Evolutionary conservation across 2,797 vertebrate genomes (phyloP).

Genomic region (Poecilia wingei): DNA sequence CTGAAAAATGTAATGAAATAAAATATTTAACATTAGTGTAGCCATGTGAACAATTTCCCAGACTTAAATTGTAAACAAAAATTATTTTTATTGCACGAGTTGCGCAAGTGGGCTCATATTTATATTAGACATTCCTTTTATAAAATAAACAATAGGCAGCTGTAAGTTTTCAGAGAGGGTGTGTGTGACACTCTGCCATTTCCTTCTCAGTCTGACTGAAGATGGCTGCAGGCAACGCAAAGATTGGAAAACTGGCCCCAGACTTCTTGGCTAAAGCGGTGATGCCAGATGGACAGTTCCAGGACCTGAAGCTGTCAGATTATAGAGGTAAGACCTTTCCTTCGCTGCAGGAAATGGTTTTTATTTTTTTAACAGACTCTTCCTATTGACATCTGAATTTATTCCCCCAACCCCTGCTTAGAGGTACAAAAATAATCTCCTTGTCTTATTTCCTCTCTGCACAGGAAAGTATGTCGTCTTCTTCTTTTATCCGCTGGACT

Average conservation of each 20-base stretch:
- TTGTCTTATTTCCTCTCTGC: constrained; percentile 12
- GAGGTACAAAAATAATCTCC: not conserved
- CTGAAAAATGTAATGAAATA: not conserved
- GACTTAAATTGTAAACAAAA: not conserved
- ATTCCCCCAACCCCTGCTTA: accelerated
- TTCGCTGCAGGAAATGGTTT: constrained; percentile 26
- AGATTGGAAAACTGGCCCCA: constrained; percentile 92
- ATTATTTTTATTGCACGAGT: not conserved
- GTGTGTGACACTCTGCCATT: not conserved
- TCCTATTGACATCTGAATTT: not conserved
- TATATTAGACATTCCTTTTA: not conserved
- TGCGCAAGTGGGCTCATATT: not conserved
- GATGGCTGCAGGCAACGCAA: constrained; percentile 95
- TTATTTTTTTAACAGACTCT: not conserved
- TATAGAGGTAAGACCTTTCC: constrained; percentile 86
- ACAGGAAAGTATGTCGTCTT: constrained; percentile 96
- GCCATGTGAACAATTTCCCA: not conserved
- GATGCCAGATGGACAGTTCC: constrained; percentile 94
- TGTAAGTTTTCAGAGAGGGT: not conserved
- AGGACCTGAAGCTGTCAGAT: constrained; percentile 89
- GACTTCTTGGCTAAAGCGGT: constrained; percentile 94
- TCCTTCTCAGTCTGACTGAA: constrained; percentile 67
- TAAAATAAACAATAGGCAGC: not conserved
- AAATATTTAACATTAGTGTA: not conserved
- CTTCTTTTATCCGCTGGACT: constrained; percentile 98